Evolutionary conservation across 2,113 vertebrate species (phyloP), one percentile per base, ranked within the genome.

Genomic region (Glaucomys volans): DNA sequence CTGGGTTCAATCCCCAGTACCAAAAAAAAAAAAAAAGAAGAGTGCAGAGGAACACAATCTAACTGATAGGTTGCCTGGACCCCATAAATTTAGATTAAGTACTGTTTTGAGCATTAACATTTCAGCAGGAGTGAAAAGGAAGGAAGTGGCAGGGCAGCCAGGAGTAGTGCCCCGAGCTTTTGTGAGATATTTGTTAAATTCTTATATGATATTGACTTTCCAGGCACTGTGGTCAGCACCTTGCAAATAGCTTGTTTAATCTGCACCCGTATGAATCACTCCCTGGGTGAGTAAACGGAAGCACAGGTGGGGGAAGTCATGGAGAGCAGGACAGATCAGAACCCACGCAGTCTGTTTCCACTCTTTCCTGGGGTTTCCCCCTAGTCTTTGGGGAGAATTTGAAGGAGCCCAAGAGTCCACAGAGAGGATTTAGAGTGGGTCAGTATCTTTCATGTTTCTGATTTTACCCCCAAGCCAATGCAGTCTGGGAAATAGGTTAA

Each of bases 261-360:
- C 82, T 76, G 62, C n/a, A 81, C 42, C 42, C 10, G 32, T 66
- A 24, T 57, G 59, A 91, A 24, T 82, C 95, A 93, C 89, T 76
- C 74, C 59, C 50, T 50, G 42, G 52, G 28, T 37, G 32, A 42
- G 30, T 54, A 84, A 84, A 77, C 81, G n/a, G 87, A 94, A 83
- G 90, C 57, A n/a, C 20, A 4, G 26, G 37, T 35, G 90, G n/a
- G 64, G 52, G 85, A 52, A 32, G 11, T 18, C 57, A 47, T 3
- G 8, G 54, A 52, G 64, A 5, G 80, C 59, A 86, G 47, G 72
- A 32, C 47, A 59, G n/a, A 82, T 17, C 20, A 62, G 50, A 79
- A 82, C 37, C 16, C 32, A 37, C 0, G 6, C 7, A 0, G 32
- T 42, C 28, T 52, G 0, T 77, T 47, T 40, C 80, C 62, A 72